A percentile compares a stretch with the other conserved stretches of the same genome.
Evolutionary conservation across 1,140 invertebrate genomes (phyloP).

Genomic region (Bombus picipes): DNA sequence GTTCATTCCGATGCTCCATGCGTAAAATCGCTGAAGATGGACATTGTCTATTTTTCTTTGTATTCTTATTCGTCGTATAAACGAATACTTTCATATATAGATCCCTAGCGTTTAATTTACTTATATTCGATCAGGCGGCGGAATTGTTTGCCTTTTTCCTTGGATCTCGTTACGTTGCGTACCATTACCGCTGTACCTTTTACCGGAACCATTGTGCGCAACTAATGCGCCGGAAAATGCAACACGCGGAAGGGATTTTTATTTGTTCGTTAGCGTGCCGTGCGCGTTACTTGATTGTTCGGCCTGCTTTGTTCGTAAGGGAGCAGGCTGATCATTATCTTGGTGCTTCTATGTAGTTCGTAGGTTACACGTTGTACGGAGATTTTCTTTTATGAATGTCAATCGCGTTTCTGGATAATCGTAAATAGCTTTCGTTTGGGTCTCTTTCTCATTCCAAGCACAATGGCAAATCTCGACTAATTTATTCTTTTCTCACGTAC

Average conservation of each 20-base stretch:
- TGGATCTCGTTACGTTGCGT: conserved; percentile 16
- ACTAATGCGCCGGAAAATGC: conserved; percentile 45
- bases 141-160: conserved; percentile 44
- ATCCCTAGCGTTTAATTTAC: conserved; percentile 11
- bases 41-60: neutral
- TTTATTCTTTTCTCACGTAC: neutral
- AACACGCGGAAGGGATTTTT: conserved; percentile 46
- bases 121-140: neutral
- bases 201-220: conserved; percentile 19
- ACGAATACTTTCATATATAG: neutral
- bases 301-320: neutral
- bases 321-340: neutral
- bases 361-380: neutral
- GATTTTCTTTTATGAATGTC: conserved; percentile 6
- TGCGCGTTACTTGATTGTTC: conserved; percentile 15
- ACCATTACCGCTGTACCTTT: conserved; percentile 23
- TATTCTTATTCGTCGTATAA: neutral
- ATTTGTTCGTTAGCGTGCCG: conserved; percentile 33
- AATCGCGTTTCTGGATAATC: neutral
- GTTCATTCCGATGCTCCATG: neutral
- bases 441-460: neutral
- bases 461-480: neutral
- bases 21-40: neutral
- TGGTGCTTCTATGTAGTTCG: neutral
- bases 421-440: neutral